Conservation (phyloP, 2,113 vertebrate genomes). For the Brienomyrus brachyistius region DNA sequence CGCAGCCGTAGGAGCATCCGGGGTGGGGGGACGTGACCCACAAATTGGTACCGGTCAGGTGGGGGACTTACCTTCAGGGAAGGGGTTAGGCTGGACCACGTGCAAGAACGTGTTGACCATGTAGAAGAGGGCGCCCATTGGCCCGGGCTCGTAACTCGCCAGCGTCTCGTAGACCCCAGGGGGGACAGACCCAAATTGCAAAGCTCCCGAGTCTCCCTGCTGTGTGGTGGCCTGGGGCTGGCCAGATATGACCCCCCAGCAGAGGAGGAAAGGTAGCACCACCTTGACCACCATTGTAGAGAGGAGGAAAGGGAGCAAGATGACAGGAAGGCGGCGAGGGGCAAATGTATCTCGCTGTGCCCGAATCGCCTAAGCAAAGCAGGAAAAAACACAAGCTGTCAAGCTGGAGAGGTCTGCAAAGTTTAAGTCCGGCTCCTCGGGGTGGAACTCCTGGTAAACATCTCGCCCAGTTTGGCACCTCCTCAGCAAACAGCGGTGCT, state of each 20-base stretch:
- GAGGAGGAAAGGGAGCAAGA: background rate
- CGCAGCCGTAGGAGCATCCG: background rate
- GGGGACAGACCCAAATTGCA: slow-evolving; percentile 81
- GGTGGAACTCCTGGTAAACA: slow-evolving; percentile 38
- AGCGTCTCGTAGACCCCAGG: slow-evolving; percentile 73
- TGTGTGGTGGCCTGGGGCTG: slow-evolving; percentile 50
- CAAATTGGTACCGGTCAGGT: background rate
- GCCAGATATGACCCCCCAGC: slow-evolving; percentile 51
- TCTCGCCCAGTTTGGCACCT: slow-evolving; percentile 32
- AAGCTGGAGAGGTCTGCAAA: slow-evolving; percentile 27
- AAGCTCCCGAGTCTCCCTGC: slow-evolving; percentile 44
- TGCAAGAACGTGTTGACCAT: slow-evolving; percentile 73
- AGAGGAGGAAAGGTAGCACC: slow-evolving; percentile 52
- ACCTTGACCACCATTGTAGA: slow-evolving; percentile 59
- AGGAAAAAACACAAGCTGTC: slow-evolving; percentile 28
- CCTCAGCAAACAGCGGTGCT: slow-evolving; percentile 33
- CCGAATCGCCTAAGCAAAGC: slow-evolving; percentile 10
- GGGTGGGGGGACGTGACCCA: background rate
- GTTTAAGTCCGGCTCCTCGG: slow-evolving; percentile 45
- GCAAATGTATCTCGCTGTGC: background rate
- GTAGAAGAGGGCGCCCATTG: slow-evolving; percentile 75
- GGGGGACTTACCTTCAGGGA: slow-evolving; percentile 77
- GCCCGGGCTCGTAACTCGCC: slow-evolving; percentile 69
- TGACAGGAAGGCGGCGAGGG: background rate
- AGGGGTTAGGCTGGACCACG: slow-evolving; percentile 78